Percentiles rank a stretch among this genome's conserved stretches.
Conservation (phyloP, 2,113 vertebrate genomes). For the Stigmatopora nigra region DNA sequence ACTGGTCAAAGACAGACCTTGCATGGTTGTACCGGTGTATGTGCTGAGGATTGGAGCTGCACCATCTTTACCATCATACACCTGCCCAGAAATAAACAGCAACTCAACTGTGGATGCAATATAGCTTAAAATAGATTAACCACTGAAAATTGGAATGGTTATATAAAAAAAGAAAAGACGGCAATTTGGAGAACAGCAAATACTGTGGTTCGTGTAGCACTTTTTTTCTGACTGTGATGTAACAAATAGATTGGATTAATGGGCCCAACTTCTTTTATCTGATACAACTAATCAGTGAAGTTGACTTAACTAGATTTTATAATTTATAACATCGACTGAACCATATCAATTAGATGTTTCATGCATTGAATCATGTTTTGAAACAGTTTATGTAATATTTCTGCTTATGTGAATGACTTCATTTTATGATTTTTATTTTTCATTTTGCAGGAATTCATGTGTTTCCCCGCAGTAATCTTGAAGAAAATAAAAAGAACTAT, state of each 20-base stretch:
- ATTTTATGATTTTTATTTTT: neutral
- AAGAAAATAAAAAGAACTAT: neutral
- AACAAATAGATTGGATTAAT: conserved; percentile 7
- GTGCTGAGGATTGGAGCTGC: conserved; percentile 80
- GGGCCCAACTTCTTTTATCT: conserved; percentile 19
- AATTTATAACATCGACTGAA: too few species aligned
- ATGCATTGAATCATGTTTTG: neutral
- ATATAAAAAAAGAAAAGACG: conserved; percentile 21
- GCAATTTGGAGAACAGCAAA: conserved; percentile 18
- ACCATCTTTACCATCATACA: conserved; percentile 90
- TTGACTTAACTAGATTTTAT: conserved; percentile 2
- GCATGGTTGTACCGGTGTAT: conserved; percentile 78
- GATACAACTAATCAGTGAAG: neutral
- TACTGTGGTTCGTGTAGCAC: conserved; percentile 15
- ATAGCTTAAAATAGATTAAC: neutral
- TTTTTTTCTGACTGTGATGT: conserved; percentile 14
- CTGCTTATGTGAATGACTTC: too few species aligned
- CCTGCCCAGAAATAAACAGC: conserved; percentile 62
- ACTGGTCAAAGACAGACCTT: conserved; percentile 82
- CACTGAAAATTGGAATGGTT: neutral
- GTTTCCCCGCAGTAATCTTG: neutral
- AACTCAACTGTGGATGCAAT: conserved; percentile 2
- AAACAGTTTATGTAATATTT: neutral
- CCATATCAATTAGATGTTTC: neutral
- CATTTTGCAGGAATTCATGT: neutral